These are phyloP conservation scores for Sinocyclocheilus maitianheensis DNA, from an alignment of 2,113 vertebrate species.

Conservation along the genomic window DNA sequence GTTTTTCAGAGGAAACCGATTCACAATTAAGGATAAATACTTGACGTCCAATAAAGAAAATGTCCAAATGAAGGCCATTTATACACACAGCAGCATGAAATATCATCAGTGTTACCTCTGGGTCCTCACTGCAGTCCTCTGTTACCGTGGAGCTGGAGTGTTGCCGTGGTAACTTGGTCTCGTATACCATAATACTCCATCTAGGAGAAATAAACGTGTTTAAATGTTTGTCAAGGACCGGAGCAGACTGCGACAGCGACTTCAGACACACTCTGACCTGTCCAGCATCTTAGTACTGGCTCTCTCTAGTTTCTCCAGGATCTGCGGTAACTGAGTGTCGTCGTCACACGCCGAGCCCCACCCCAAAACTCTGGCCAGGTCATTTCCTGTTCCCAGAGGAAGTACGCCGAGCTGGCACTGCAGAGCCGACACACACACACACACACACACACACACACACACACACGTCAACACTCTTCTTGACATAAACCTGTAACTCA, in stretches of 20 bases:
- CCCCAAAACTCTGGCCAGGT: conserved; percentile 91
- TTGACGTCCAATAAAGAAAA: not conserved
- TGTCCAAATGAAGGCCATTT: not conserved
- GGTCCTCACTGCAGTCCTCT: conserved; percentile 90
- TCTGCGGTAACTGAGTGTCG: conserved; percentile 92
- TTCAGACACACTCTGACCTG: conserved; percentile 74
- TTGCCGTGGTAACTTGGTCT: conserved; percentile 91
- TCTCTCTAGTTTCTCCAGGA: conserved; percentile 95
- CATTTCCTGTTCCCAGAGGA: conserved; percentile 94
- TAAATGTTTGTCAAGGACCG: not conserved
- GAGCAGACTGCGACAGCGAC: not conserved
- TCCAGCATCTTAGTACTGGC: conserved; percentile 98
- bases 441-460: not conserved
- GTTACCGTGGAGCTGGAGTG: conserved; percentile 81
- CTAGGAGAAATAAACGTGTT: conserved; percentile 65
- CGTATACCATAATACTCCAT: conserved; percentile 98
- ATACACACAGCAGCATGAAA: not conserved
- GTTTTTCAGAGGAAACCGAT: no score
- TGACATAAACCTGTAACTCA: not conserved
- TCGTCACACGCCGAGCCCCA: conserved; percentile 98
- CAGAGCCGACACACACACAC: conserved; percentile 22
- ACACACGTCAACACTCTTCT: not conserved
- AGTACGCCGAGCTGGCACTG: conserved; percentile 96
- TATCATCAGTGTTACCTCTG: conserved; percentile 82
- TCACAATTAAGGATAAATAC: no score